A percentile compares a stretch with the other conserved stretches of the same genome.
These are phyloP conservation scores for Drosophila histrio DNA, from an alignment of 2,888 invertebrate species.

Conservation along the genomic window DNA sequence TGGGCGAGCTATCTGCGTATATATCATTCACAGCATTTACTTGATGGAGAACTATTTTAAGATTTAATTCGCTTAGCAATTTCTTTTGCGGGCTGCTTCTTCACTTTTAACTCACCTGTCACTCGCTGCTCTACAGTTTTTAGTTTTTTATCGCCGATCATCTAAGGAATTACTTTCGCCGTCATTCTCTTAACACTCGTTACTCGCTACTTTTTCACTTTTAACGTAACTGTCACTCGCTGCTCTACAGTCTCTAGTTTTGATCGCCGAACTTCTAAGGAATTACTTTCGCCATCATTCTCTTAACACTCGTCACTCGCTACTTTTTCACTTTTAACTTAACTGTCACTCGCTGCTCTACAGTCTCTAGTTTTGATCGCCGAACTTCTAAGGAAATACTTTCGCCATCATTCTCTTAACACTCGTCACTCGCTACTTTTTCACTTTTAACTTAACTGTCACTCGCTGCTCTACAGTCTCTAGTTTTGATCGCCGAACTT, in stretches of 20 bases:
- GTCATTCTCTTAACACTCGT: too few species aligned
- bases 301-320: not conserved
- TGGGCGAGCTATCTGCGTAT: slow-evolving; percentile 16
- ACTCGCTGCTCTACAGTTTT: not conserved
- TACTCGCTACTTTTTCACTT: not conserved
- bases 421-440: not conserved
- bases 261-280: too few species aligned
- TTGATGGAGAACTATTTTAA: not conserved
- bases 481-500: too few species aligned
- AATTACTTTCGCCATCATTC: too few species aligned
- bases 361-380: not conserved
- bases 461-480: not conserved
- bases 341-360: not conserved
- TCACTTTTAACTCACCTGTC: not conserved
- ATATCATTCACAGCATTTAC: slow-evolving; percentile 47
- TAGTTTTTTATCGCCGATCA: too few species aligned
- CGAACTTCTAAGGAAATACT: too few species aligned
- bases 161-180: too few species aligned
- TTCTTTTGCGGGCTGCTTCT: not conserved
- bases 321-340: not conserved
- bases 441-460: not conserved
- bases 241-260: not conserved
- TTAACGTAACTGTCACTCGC: not conserved
- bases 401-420: too few species aligned
- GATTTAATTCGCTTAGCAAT: too few species aligned